Evolutionary conservation across 2,113 vertebrate genomes (phyloP).

Genomic region (Synchiropus splendidus): DNA sequence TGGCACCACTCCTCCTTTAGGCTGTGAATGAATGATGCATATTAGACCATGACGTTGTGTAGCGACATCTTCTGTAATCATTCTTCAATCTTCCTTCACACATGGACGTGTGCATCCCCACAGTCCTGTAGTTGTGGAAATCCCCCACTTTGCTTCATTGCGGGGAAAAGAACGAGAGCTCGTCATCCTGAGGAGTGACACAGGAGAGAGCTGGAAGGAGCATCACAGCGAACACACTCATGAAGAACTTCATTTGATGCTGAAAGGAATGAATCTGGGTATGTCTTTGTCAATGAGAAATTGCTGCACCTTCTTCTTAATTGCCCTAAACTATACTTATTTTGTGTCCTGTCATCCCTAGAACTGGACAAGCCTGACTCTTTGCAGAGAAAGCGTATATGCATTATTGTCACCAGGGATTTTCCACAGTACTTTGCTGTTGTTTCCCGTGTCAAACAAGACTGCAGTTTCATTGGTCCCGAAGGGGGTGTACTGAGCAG

Average conservation of each 20-base stretch:
- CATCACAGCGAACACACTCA: slow-evolving; percentile 92
- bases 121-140: slow-evolving; percentile 98
- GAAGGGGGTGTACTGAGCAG: slow-evolving; percentile 95
- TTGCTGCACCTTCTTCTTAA: not conserved
- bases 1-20: too few species aligned
- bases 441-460: slow-evolving; percentile 92
- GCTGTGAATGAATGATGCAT: too few species aligned
- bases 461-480: slow-evolving; percentile 93
- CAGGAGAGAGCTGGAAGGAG: slow-evolving; percentile 96
- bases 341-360: slow-evolving; percentile 25
- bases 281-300: slow-evolving; percentile 5
- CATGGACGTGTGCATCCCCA: not conserved
- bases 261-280: slow-evolving; percentile 98
- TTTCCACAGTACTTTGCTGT: slow-evolving; percentile 97
- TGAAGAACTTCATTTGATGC: slow-evolving; percentile 90
- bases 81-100: too few species aligned
- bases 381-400: slow-evolving; percentile 90
- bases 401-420: slow-evolving; percentile 92
- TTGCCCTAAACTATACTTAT: not conserved
- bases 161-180: slow-evolving; percentile 90
- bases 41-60: too few species aligned
- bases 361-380: slow-evolving; percentile 87
- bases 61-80: too few species aligned
- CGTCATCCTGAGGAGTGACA: slow-evolving; percentile 92
- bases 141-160: slow-evolving; percentile 94